Evolutionary conservation across 2,888 invertebrate species (phyloP), one percentile per base, ranked within the genome.

Genomic region (Punctoribates punctum): DNA sequence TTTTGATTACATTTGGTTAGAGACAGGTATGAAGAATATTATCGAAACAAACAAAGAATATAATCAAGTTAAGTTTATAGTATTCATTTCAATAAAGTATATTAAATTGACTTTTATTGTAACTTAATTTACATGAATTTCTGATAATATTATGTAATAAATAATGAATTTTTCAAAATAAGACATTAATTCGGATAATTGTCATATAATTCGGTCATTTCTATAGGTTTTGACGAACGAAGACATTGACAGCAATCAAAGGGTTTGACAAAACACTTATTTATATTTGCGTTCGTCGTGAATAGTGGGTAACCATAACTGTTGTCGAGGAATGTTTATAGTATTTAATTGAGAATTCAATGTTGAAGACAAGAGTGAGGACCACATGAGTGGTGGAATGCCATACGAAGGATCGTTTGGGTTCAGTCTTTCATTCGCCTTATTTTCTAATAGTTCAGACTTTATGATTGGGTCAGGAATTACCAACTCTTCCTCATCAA

Each of bases 251-350:
- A 34, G 34, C 34, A 34, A 34, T 34, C 8, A 34, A 34, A 34
- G 34, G 34, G 4, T 20, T 51, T 29, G 60, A 60, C 15, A 60
- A 29, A 27, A 20, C 5, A n/a, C 5, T 51, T 20, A 51, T 51
- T 27, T 27, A 67, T 67, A 34, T 67, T 27, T 67, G 6, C 20
- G n/a, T 6, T 67, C 65, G 11, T 60, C 60, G 13, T 48, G 42
- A 8, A 72, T 11, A 11, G 72, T 6, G 3, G 72, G 72, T 17
- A 72, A 13, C 72, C 72, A 72, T 6, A 70, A 20, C 11, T 72
- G 72, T 48, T 72, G 72, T 72, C 72, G 23, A 13, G 72, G 72
- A 72, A 72, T 72, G 72, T 72, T 72, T 17, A 72, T 23, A 2
- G 48, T 2, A 72, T 72, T 72, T 42, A 67, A 42, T 42, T 67